Base-by-base conservation (phyloP, 1,140 invertebrate species). In the Artemia franciscana region DNA sequence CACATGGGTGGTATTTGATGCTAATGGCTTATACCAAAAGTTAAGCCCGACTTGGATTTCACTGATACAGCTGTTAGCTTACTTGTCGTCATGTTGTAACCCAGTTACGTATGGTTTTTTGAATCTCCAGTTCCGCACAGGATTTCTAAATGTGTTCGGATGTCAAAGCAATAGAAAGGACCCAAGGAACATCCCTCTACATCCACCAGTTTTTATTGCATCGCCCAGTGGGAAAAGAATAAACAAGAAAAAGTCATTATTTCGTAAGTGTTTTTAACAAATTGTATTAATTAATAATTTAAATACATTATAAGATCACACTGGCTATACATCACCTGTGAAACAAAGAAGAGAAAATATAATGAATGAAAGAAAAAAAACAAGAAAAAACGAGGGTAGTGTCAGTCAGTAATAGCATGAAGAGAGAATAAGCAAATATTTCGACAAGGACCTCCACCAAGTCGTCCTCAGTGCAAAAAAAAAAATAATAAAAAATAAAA, bases 61-160 rank as follows among this genome's bases (percentile, higher is more conserved):
- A 9, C 68, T 78, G 25, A 77, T 84, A 62, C 82, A 83, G 51
- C 72, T 85, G 12, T 70, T 85, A 58, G 78, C 82, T 5, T 86
- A 84, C 66, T 72, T 77, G 2, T 82, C 80, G 0, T 81, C 79
- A 21, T 85, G 82, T 69, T 82, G 81, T 66, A 85, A 85, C 71
- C 83, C 83, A 4, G 82, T 85, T 65, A 85, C 83, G 0, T 85
- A 85, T 70, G 84, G 82, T 70, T 85, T 85, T 72, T 81, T 85
- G 81, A 84, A 84, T 70, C 63, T 65, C 2, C 75, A 74, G 18
- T 86, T 86, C 70, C 70, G 84, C 9, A 76, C 79, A 64, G 77
- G 78, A 5, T 83, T 84, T 66, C 66, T 78, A 5, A 72, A 77
- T 63, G 72, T 78, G 2, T 80, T 82, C 66, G 72, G 74, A 24